Percentiles rank a stretch among this genome's conserved stretches.
These are phyloP conservation scores for Salvator merianae DNA, from an alignment of 2,113 vertebrate genomes.

Conservation along the genomic window DNA sequence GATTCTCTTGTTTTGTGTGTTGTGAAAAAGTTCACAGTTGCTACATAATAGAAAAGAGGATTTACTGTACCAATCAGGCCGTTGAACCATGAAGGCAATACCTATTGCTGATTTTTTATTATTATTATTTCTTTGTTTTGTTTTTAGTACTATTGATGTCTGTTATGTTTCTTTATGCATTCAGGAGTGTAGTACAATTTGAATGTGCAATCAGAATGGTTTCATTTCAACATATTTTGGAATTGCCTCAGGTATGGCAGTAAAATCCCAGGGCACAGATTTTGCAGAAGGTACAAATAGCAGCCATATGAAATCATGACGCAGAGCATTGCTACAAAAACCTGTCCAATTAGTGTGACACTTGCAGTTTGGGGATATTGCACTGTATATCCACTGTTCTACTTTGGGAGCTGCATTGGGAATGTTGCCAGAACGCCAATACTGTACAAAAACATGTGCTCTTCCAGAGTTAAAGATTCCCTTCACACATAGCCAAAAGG, in stretches of 20 bases:
- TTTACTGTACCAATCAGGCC: conserved; percentile 63
- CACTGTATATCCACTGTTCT: no score
- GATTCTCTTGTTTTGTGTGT: conserved; percentile 62
- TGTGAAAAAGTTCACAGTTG: conserved; percentile 61
- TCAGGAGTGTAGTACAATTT: conserved; percentile 54
- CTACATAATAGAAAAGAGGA: conserved; percentile 58
- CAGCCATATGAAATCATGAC: no score
- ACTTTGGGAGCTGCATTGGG: no score
- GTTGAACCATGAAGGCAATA: conserved; percentile 63
- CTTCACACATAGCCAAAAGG: no score
- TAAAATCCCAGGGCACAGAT: conserved; percentile 36
- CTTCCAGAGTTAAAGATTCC: no score
- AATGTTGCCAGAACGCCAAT: no score
- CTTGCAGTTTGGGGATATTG: no score
- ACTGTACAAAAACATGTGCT: no score
- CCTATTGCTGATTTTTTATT: conserved; percentile 25
- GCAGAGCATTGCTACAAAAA: no score
- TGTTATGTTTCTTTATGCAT: conserved; percentile 40
- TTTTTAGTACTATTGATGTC: conserved; percentile 37
- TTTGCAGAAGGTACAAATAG: conserved; percentile 7
- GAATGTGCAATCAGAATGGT: conserved; percentile 62
- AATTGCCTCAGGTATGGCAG: conserved; percentile 20
- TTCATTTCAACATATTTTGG: conserved; percentile 67
- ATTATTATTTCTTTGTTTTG: no score
- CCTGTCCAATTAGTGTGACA: no score